Evolutionary conservation across 2,888 invertebrate genomes (phyloP).

Genomic region (Synanthedon formicaeformis): DNA sequence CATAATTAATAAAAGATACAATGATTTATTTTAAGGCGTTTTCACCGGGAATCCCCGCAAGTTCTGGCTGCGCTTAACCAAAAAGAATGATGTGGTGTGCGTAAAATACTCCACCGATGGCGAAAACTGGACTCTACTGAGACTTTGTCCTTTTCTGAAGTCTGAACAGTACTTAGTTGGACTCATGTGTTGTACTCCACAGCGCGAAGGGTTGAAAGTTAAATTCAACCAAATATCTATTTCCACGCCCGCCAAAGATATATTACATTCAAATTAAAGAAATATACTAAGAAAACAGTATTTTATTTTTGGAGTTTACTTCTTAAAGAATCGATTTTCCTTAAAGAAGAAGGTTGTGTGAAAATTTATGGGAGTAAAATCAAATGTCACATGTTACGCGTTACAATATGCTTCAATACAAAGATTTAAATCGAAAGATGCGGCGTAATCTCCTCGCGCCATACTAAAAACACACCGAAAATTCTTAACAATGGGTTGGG

Average conservation of each 20-base stretch:
- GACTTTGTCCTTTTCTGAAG: slow-evolving; percentile 31
- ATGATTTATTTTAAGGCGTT: slow-evolving; percentile 27
- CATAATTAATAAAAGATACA: no score
- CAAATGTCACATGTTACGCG: no score
- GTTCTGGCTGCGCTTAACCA: slow-evolving; percentile 44
- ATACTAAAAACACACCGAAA: no score
- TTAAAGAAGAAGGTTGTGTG: no score
- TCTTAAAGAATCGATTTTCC: no score
- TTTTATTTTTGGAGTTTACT: neutral
- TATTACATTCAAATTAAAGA: slow-evolving; percentile 38
- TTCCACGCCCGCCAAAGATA: slow-evolving; percentile 29
- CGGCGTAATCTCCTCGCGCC: no score
- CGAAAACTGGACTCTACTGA: slow-evolving; percentile 30
- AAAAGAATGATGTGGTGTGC: slow-evolving; percentile 28
- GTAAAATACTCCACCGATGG: slow-evolving; percentile 48
- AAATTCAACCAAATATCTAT: slow-evolving; percentile 32
- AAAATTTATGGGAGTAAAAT: no score
- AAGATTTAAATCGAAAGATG: no score
- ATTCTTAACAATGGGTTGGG: no score
- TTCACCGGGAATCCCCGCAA: slow-evolving; percentile 38
- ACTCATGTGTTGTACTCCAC: slow-evolving; percentile 42
- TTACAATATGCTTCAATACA: no score
- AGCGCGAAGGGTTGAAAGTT: slow-evolving; percentile 30
- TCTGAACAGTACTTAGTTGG: slow-evolving; percentile 30
- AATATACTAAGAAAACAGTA: neutral